phyloP scores from a whole-genome alignment of 2,888 invertebrate species.

The Ditylenchus weischeri region DNA sequence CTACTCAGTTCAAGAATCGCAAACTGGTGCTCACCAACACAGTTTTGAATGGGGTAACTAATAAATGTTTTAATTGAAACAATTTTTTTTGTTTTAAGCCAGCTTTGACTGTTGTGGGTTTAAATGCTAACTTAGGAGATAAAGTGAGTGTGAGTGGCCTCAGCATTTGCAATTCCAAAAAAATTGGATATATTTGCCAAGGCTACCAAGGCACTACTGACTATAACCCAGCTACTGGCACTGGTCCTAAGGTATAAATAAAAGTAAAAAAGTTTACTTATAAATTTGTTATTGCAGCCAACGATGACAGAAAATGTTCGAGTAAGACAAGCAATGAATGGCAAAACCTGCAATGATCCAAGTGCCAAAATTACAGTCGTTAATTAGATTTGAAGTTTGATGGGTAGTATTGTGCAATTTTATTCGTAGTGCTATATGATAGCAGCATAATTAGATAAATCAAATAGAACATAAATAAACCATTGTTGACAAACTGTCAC shows the following conservation, averaged over 20 bases:
- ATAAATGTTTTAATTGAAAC: background rate
- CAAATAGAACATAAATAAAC: too few relatives aligned
- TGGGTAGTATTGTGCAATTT: too few relatives aligned
- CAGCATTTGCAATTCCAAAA: background rate
- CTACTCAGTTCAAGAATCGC: background rate
- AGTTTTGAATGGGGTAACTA: background rate
- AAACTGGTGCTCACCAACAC: constrained; percentile 4
- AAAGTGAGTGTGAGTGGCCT: background rate
- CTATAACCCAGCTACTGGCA: background rate
- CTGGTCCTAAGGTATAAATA: background rate
- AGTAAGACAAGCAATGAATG: too few relatives aligned
- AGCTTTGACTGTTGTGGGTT: background rate
- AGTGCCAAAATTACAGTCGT: background rate
- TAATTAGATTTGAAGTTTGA: too few relatives aligned
- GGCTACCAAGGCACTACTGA: background rate
- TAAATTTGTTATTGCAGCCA: too few relatives aligned
- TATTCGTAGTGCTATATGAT: too few relatives aligned
- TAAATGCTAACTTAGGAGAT: background rate
- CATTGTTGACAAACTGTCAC: too few relatives aligned
- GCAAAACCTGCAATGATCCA: too few relatives aligned
- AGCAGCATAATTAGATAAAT: too few relatives aligned
- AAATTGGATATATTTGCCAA: background rate
- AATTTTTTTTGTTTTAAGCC: background rate
- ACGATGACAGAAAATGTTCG: too few relatives aligned
- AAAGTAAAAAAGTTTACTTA: background rate